A percentile compares a stretch with the other conserved stretches of the same genome.
phyloP scores from a whole-genome alignment of 1,140 invertebrate genomes.

The Aphis gossypii region DNA sequence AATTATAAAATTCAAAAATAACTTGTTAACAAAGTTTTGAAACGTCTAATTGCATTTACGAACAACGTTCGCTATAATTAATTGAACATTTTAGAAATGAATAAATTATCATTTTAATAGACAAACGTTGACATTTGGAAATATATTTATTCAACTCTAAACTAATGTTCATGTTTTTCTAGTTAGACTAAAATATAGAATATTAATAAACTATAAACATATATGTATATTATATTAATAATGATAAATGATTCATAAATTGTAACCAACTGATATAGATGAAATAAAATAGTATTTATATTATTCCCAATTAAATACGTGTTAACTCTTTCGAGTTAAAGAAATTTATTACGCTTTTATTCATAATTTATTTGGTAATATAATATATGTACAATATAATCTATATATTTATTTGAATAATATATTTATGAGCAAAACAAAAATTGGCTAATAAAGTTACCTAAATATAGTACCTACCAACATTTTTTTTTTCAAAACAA shows the following conservation, averaged over 20 bases:
- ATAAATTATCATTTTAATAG: slow-evolving; percentile 12
- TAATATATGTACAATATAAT: too few relatives aligned
- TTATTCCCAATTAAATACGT: not conserved
- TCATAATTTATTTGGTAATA: not conserved
- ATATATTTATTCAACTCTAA: not conserved
- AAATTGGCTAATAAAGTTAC: not conserved
- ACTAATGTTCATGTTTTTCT: not conserved
- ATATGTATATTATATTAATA: not conserved
- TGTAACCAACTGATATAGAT: not conserved
- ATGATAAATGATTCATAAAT: not conserved
- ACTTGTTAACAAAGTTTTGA: not conserved
- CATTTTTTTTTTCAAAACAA: not conserved
- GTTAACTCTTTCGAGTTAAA: not conserved
- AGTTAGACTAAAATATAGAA: not conserved
- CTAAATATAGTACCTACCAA: not conserved
- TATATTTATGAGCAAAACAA: not conserved
- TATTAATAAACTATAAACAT: not conserved
- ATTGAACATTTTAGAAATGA: slow-evolving; percentile 15
- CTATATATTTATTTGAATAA: too few relatives aligned
- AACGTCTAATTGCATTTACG: not conserved
- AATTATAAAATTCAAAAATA: not conserved
- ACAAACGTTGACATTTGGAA: not conserved
- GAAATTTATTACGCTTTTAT: not conserved
- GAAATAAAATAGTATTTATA: not conserved
- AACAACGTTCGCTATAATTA: not conserved